These are phyloP conservation scores for Sinocyclocheilus anophthalmus DNA, from an alignment of 2,113 vertebrate species.

Conservation along the genomic window DNA sequence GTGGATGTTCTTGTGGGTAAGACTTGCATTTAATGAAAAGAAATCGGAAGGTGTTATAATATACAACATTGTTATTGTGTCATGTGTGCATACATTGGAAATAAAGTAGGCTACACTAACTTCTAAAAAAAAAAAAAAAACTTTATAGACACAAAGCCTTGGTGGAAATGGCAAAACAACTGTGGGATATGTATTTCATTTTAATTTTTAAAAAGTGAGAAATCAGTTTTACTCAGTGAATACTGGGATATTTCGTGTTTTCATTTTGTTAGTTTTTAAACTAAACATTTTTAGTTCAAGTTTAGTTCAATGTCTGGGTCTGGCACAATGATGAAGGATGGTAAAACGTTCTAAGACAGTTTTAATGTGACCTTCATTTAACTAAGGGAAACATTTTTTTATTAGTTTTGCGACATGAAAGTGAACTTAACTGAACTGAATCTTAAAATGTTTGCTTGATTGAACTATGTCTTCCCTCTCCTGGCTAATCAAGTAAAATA, in stretches of 20 bases:
- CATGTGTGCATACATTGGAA: neutral
- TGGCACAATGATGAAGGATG: neutral
- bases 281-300: no score
- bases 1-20: slow-evolving; percentile 1
- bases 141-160: no score
- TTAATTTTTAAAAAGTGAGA: no score
- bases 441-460: neutral
- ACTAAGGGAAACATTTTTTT: neutral
- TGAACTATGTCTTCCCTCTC: neutral
- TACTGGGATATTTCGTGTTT: no score
- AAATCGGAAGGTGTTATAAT: neutral
- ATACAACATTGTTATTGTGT: neutral
- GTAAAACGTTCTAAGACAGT: neutral
- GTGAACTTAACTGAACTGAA: neutral
- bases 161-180: no score
- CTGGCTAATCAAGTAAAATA: neutral
- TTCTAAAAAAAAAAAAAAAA: neutral
- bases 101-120: neutral
- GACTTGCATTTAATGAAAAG: neutral
- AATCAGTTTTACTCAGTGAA: no score
- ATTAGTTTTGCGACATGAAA: neutral
- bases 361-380: neutral
- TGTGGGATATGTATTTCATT: no score
- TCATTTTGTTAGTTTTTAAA: no score
- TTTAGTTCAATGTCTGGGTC: neutral